Evolutionary conservation across 2,888 invertebrate genomes (phyloP), one percentile per base, ranked within the genome.

Genomic region (Cephus sareptanus): DNA sequence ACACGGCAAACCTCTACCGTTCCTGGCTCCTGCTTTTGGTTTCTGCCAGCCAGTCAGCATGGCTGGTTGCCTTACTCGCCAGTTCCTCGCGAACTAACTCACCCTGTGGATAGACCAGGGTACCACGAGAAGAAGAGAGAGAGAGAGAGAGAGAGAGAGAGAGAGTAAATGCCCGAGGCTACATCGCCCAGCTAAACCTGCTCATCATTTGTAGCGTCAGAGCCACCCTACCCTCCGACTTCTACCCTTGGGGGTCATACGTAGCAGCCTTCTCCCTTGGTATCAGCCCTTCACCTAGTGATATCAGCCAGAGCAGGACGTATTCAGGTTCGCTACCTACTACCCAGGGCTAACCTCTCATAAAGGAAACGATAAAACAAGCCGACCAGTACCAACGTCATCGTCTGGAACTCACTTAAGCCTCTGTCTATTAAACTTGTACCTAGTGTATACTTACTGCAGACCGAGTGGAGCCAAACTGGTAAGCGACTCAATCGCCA

Each of bases 181-280:
- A 56, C 23, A 56, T 56, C 23, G 31, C 71, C 71, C 71, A 34
- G 71, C 71, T 71, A 71, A 71, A 71, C 71, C 71, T 71, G 71
- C 34, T n/a, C 71, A 23, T 71, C 71, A 71, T 31, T 71, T 71
- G 71, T 31, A 31, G 33, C 31, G 71, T 71, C 71, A 71, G 71
- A 31, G 33, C 71, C 71, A 34, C 56, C 56, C 56, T 9, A 56
- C 23, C 56, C 23, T 56, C 23, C 23, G 56, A 56, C 56, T 56
- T 56, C 56, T 56, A 15, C 56, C 56, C 56, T 56, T 56, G 56
- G 56, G 56, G 56, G 23, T 23, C 56, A 56, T 23, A 56, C 15
- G 23, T 56, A 23, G 56, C 9, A 56, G 23, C 56, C 23, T 56
- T 56, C 9, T 56, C 56, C 23, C 56, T 56, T 23, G 56, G 56